Conservation (phyloP, 2,113 vertebrate genomes). For the Fregata magnificens region DNA sequence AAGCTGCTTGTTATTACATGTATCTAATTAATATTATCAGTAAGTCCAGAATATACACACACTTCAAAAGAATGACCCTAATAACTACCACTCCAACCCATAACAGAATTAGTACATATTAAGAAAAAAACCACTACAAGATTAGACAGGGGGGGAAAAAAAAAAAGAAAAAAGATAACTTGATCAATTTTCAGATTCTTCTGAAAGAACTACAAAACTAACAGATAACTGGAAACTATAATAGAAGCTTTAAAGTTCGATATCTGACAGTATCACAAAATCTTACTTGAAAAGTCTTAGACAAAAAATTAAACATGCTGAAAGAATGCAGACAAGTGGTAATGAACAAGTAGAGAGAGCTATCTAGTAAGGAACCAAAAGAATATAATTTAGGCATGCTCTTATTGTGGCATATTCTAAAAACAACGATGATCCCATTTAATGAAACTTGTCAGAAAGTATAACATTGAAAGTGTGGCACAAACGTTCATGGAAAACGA, state of each 20-base stretch:
- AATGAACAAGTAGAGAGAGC: background rate
- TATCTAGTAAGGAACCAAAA: background rate
- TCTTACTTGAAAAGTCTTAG: conserved; percentile 40
- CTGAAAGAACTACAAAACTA: conserved; percentile 51
- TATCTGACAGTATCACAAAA: conserved; percentile 48
- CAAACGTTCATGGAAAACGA: rapidly evolving
- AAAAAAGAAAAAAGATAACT: background rate
- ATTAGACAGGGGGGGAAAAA: background rate
- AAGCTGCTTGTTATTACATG: conserved; percentile 13
- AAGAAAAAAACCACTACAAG: background rate
- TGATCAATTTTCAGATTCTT: conserved; percentile 43
- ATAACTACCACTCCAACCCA: conserved; percentile 18
- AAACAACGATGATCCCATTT: background rate
- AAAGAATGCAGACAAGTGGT: conserved; percentile 2
- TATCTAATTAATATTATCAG: conserved; percentile 48
- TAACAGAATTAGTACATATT: background rate
- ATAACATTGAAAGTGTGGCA: rapidly evolving
- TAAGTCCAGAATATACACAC: background rate
- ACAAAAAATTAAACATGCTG: conserved; percentile 21
- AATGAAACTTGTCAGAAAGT: background rate
- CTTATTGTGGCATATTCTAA: background rate
- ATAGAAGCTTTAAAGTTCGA: conserved; percentile 37
- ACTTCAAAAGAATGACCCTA: conserved; percentile 40
- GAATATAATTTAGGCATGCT: background rate
- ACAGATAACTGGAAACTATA: conserved; percentile 29